These are phyloP conservation scores for Coranthus polyacanthus DNA, from an alignment of 2,797 vertebrate species.

Conservation along the genomic window DNA sequence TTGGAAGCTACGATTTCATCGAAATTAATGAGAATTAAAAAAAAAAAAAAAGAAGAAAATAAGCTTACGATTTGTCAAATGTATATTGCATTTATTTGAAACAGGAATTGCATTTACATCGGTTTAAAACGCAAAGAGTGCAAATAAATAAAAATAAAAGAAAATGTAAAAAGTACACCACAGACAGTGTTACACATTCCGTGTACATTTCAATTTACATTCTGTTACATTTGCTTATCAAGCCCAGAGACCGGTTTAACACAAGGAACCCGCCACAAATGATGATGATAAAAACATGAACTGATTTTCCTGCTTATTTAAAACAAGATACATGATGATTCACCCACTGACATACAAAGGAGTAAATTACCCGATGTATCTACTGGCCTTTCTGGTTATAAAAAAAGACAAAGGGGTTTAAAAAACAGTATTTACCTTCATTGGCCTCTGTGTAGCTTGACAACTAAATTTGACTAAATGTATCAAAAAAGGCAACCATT, in stretches of 20 bases:
- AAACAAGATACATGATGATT: slow-evolving; percentile 1
- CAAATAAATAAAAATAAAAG: slow-evolving; percentile 40
- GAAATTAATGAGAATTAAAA: neutral
- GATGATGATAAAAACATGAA: neutral
- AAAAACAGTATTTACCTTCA: neutral
- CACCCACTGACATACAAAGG: neutral
- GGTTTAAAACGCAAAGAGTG: slow-evolving; percentile 32
- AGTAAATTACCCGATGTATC: neutral
- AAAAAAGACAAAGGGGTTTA: neutral
- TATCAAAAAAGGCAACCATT: neutral
- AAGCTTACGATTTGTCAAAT: slow-evolving; percentile 23
- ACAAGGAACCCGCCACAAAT: neutral
- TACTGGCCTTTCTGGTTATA: neutral
- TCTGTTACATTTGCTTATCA: slow-evolving; percentile 27
- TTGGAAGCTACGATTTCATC: too few species aligned
- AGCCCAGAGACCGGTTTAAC: slow-evolving; percentile 8
- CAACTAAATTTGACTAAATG: too few species aligned
- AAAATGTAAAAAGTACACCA: slow-evolving; percentile 29
- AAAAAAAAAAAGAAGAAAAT: neutral
- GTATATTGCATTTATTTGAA: slow-evolving; percentile 61
- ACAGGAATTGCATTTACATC: slow-evolving; percentile 34
- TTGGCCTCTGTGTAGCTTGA: neutral
- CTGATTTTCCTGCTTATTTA: neutral
- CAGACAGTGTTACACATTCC: slow-evolving; percentile 45
- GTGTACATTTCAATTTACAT: slow-evolving; percentile 41